Base-by-base conservation (phyloP, 64 coral and sea anemone species). In the Porites lutea region DNA sequence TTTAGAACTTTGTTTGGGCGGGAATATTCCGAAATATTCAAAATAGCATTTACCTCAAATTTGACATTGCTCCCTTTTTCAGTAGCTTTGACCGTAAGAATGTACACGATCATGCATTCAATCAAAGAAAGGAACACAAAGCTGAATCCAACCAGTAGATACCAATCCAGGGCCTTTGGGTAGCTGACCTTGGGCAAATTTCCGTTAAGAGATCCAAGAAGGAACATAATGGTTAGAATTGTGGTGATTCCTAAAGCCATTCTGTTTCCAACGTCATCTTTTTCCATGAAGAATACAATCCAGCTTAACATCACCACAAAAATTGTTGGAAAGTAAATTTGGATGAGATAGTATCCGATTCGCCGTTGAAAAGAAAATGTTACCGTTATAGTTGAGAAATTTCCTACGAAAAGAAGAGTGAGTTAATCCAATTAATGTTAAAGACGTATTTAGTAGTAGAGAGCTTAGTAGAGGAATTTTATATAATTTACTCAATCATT, bases 61-160 rank as follows among this genome's bases (percentile, higher is more conserved):
- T 59, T 88, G 15, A 52, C 12, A 2, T 54, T 55, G 3, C 59
- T 48, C 4, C 47, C 21, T 27, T 92, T 19, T 12, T 75, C 64
- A 12, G 44, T 22, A 50, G 52, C 64, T 15, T 59, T 61, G 20
- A 77, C 48, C 21, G 18, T 73, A 57, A 83, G 52, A 45, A 93
- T 45, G 57, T 90, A 97, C 3, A 97, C 95, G 0, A 90, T n/a
- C 21, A 90, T 87, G 53, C 95, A 91, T 59, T 96, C 96, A 1
- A 98, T 84, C 16, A 98, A 18, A 13, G 89, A 93, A 64, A 98
- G 61, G 22, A 98, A 98, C 64, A 98, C 89, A 23, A 98, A 98
- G 18, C 15, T 77, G 47, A 90, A 79, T 11, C 45, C 79, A 2
- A 60, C 87, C 9, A 77, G 4, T 13, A 88, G 37, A 62, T 88